A percentile compares a stretch with the other conserved stretches of the same genome.
Evolutionary conservation across 2,888 invertebrate species (phyloP).

Genomic region (Cantharis lateralis): DNA sequence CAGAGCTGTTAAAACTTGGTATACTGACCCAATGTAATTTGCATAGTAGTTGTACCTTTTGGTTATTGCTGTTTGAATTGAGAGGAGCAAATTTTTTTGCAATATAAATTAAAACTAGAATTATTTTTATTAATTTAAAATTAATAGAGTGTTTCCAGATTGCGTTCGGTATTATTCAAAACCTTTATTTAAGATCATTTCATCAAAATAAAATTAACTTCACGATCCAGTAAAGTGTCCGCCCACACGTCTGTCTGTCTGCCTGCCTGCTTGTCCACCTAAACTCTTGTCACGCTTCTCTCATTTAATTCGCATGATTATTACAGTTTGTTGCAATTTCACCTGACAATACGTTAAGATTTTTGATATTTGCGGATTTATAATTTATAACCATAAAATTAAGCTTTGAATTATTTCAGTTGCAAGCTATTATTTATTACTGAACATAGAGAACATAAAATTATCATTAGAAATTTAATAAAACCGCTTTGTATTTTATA

Average conservation of each 20-base stretch:
- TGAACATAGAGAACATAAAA: not conserved
- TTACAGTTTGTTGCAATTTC: slow-evolving; percentile 19
- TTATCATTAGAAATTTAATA: not conserved
- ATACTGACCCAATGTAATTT: too few species aligned
- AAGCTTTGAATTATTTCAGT: not conserved
- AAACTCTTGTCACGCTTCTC: slow-evolving; percentile 22
- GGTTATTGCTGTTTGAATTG: too few species aligned
- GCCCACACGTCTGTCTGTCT: slow-evolving; percentile 27
- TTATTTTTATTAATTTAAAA: not conserved
- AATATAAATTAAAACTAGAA: too few species aligned
- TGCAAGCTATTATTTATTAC: not conserved
- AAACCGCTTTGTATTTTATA: not conserved
- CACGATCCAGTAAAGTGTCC: slow-evolving; percentile 21
- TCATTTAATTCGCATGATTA: slow-evolving; percentile 15
- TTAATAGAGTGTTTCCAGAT: not conserved
- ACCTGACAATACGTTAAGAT: slow-evolving; percentile 6
- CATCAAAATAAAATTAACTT: slow-evolving; percentile 26
- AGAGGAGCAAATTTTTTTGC: too few species aligned
- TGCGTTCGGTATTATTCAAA: not conserved
- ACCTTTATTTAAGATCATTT: slow-evolving; percentile 19
- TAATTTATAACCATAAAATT: slow-evolving; percentile 10
- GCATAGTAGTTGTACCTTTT: too few species aligned
- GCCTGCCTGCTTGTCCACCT: slow-evolving; percentile 23
- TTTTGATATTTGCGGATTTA: slow-evolving; percentile 7
- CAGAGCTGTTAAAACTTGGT: too few species aligned